Percentiles rank a stretch among this genome's conserved stretches.
phyloP scores from a whole-genome alignment of 2,113 vertebrate species.

The Carassius gibelio region DNA sequence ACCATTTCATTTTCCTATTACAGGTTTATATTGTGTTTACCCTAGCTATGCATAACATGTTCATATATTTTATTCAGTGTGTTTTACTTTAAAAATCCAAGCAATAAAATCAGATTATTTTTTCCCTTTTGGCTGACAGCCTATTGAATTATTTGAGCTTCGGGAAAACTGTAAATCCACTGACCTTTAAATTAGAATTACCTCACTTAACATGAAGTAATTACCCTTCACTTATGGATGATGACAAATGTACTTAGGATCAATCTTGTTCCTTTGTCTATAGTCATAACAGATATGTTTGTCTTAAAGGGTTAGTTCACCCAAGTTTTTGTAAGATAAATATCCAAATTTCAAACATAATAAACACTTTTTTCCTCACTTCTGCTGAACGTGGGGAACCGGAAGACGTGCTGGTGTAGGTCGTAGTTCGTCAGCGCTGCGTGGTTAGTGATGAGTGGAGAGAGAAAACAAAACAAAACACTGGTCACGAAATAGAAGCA shows the following conservation, averaged over 20 bases:
- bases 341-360: too few relatives aligned
- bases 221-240: neutral
- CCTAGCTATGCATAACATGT: neutral
- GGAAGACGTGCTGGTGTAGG: too few relatives aligned
- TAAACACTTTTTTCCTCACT: too few relatives aligned
- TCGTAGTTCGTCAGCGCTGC: too few relatives aligned
- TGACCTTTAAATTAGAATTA: neutral
- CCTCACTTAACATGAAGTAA: neutral
- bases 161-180: neutral
- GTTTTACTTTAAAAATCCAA: neutral
- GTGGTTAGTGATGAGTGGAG: too few relatives aligned
- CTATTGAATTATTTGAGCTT: neutral
- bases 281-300: constrained; percentile 4
- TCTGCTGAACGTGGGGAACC: too few relatives aligned
- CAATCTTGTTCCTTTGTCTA: neutral
- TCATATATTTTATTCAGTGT: neutral
- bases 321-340: too few relatives aligned
- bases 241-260: neutral
- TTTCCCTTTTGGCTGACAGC: neutral
- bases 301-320: neutral
- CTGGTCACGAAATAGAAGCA: too few relatives aligned
- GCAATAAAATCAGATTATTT: neutral
- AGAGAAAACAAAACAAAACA: too few relatives aligned
- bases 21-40: neutral
- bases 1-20: neutral